phyloP scores from a whole-genome alignment of 1,140 invertebrate species.

The Drosophila lacteicornis region DNA sequence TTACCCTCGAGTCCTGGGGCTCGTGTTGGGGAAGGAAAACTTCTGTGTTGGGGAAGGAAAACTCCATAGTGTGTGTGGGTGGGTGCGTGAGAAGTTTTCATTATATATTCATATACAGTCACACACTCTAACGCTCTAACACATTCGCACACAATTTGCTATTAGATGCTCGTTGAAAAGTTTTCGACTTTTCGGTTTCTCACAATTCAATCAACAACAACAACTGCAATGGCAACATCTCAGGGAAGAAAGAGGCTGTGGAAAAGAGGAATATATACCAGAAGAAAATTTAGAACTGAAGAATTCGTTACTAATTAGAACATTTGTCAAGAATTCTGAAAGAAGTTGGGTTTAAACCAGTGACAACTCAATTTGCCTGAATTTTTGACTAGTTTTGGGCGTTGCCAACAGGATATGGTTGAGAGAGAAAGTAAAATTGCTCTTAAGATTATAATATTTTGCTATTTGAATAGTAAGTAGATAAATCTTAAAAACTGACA shows the following conservation, averaged over 20 bases:
- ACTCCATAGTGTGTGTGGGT: slow-evolving; percentile 10
- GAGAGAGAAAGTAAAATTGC: no score
- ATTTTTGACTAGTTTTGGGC: not conserved
- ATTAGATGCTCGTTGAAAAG: slow-evolving; percentile 74
- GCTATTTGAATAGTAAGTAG: not conserved
- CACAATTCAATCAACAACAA: slow-evolving; percentile 74
- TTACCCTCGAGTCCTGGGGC: slow-evolving; percentile 10
- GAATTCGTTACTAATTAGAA: not conserved
- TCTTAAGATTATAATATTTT: no score
- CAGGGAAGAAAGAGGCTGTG: not conserved
- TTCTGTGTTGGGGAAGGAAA: slow-evolving; percentile 1
- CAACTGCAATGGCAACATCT: slow-evolving; percentile 36
- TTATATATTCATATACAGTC: slow-evolving; percentile 61
- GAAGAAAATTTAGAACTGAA: not conserved
- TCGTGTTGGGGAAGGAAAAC: slow-evolving; percentile 4
- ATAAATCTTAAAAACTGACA: not conserved
- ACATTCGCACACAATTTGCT: slow-evolving; percentile 50
- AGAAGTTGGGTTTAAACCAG: no score
- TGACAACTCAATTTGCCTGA: not conserved
- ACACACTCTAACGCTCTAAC: slow-evolving; percentile 10
- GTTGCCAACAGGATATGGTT: not conserved
- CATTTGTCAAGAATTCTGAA: not conserved
- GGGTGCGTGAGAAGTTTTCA: slow-evolving; percentile 73
- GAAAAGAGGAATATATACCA: slow-evolving; percentile 7
- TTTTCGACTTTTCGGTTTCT: slow-evolving; percentile 65